Base-by-base conservation (phyloP, 2,888 invertebrate species). In the Sarcophaga variegata region DNA sequence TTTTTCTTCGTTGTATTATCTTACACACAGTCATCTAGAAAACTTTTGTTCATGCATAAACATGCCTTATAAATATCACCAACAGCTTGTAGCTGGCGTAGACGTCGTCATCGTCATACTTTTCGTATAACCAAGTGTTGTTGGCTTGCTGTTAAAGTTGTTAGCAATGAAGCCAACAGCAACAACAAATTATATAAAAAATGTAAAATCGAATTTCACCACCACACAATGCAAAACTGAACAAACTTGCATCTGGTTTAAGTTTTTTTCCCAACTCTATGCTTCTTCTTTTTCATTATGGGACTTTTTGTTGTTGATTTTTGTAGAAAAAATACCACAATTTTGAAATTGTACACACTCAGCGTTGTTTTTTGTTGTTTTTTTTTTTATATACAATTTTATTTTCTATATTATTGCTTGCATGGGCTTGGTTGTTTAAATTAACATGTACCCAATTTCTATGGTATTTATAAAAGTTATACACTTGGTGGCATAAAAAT, bases 191-290 rank as follows among this genome's bases (percentile, higher is more conserved):
- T 47, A 54, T 54, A 54, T 54, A 67, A 49, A 77, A 69, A 49
- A 12, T 37, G 72, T 76, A 78, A 76, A 83, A 71, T 84, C 75
- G 74, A 79, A 87, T 87, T 87, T 87, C 87, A 87, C 87, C 87
- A 86, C 86, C 83, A 81, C 17, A 54, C 54, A 62, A 69, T 59
- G 14, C 62, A 83, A 70, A 83, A 67, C 69, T 76, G 45, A 71
- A 86, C 37, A 37, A 79, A 78, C 84, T 77, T 83, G 80, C 78
- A 80, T 79, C 60, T 79, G 70, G 64, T 66, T 78, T 69, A 62
- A 54, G 79, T 64, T 86, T 72, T 20, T 54, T 54, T 54, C 5
- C 14, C 54, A 54, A 54, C 54, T 54, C 54, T 54, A 14, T 14
- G 14, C 14, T 81, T n/a, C 25, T 72, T 47, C 22, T 75, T 20